phyloP scores from a whole-genome alignment of 2,113 vertebrate genomes.

The Heptranchias perlo region DNA sequence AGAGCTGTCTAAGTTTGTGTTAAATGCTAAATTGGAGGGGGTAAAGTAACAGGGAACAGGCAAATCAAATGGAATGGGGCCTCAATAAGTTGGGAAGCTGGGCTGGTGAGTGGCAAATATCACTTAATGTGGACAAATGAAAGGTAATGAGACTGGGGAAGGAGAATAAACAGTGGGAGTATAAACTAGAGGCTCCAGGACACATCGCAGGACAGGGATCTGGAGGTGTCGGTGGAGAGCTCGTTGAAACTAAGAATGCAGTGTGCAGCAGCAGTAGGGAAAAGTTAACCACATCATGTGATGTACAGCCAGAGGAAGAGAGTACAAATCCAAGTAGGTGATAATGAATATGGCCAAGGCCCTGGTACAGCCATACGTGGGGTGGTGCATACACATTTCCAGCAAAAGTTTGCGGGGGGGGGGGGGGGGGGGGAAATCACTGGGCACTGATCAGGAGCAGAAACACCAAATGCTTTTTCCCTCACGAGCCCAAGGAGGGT shows the following conservation, averaged over 20 bases:
- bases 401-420: no score
- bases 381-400: not conserved
- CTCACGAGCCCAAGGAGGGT: not conserved
- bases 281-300: not conserved
- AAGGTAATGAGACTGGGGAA: not conserved
- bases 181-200: not conserved
- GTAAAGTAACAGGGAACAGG: not conserved
- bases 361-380: not conserved
- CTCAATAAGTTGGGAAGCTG: not conserved
- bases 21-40: not conserved
- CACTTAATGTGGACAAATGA: not conserved
- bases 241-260: not conserved
- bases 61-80: not conserved
- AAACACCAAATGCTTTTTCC: not conserved
- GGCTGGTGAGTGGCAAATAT: not conserved
- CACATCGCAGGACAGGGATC: not conserved
- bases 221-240: not conserved
- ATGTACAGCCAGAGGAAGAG: not conserved
- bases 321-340: no score
- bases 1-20: not conserved
- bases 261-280: not conserved
- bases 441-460: not conserved
- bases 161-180: no score
- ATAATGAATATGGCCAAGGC: not conserved
- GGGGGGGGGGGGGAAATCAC: no score